These are phyloP conservation scores for Volucella zonaria DNA, from an alignment of 2,888 invertebrate genomes.

Conservation along the genomic window DNA sequence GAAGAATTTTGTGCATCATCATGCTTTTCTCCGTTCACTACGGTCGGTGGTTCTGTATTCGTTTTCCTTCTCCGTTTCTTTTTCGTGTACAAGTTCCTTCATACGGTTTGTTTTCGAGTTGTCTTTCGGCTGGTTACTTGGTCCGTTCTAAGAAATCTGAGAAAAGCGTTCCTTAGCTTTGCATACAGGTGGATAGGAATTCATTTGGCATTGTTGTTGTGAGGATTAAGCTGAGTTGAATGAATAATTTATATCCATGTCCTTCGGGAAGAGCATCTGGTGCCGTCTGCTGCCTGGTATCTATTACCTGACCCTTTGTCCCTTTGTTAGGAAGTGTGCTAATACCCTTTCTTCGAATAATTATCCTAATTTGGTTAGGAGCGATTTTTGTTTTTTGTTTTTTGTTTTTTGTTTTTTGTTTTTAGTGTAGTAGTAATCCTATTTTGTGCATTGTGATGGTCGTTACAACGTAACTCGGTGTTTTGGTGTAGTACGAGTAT, in stretches of 20 bases:
- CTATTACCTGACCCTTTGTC: constrained; percentile 4
- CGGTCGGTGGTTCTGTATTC: neutral
- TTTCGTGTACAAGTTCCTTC: too few species aligned
- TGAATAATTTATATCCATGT: constrained; percentile 41
- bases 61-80: neutral
- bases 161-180: constrained; percentile 26
- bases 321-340: constrained; percentile 7
- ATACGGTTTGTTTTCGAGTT: too few species aligned
- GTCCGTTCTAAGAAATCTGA: constrained; percentile 25
- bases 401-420: neutral
- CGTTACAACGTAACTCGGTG: neutral
- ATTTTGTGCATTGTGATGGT: constrained; percentile 8
- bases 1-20: constrained; percentile 62
- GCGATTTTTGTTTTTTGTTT: neutral
- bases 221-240: constrained; percentile 28
- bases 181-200: constrained; percentile 34
- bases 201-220: constrained; percentile 27
- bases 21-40: constrained; percentile 1
- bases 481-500: neutral
- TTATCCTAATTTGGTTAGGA: constrained; percentile 51
- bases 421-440: constrained; percentile 10
- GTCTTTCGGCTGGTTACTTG: neutral
- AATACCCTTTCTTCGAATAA: constrained; percentile 50
- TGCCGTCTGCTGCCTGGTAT: neutral
- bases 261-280: neutral